Percentiles rank a stretch among this genome's conserved stretches.
phyloP scores from a whole-genome alignment of 2,888 invertebrate species.

The Rhamphomyia laevipes region DNA sequence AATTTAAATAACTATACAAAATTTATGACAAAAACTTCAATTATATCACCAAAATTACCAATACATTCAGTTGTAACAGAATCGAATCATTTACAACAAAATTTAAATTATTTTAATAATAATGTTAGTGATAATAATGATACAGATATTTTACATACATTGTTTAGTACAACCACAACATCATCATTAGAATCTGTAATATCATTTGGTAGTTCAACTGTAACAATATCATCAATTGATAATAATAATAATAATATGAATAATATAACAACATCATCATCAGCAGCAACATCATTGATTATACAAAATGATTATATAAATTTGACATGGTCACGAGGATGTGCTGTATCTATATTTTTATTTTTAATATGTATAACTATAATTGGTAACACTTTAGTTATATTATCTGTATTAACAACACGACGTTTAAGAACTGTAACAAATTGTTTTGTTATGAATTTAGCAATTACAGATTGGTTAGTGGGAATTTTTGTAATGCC shows the following conservation, averaged over 20 bases:
- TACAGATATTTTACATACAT: too few species aligned
- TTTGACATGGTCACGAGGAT: slow-evolving; percentile 46
- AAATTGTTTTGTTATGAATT: slow-evolving; percentile 88
- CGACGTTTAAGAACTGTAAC: slow-evolving; percentile 83
- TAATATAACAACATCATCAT: background rate
- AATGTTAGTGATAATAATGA: too few species aligned
- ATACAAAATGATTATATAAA: slow-evolving; percentile 24
- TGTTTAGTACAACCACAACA: too few species aligned
- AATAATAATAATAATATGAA: background rate
- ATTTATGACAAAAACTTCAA: too few species aligned
- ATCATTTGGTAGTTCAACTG: background rate
- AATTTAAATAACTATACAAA: too few species aligned
- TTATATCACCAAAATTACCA: too few species aligned
- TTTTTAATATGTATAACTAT: slow-evolving; percentile 60
- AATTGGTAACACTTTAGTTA: slow-evolving; percentile 81
- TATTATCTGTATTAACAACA: slow-evolving; percentile 77
- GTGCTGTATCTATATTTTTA: slow-evolving; percentile 48
- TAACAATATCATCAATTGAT: background rate
- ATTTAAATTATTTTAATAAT: too few species aligned
- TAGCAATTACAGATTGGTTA: slow-evolving; percentile 86
- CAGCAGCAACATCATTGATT: background rate
- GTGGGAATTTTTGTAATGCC: slow-evolving; percentile 94
- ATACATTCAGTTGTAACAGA: too few species aligned
- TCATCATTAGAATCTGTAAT: too few species aligned
- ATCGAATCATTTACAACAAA: too few species aligned